These are phyloP conservation scores for Aproaerema taeniolella DNA, from an alignment of 2,888 invertebrate genomes.

Conservation along the genomic window DNA sequence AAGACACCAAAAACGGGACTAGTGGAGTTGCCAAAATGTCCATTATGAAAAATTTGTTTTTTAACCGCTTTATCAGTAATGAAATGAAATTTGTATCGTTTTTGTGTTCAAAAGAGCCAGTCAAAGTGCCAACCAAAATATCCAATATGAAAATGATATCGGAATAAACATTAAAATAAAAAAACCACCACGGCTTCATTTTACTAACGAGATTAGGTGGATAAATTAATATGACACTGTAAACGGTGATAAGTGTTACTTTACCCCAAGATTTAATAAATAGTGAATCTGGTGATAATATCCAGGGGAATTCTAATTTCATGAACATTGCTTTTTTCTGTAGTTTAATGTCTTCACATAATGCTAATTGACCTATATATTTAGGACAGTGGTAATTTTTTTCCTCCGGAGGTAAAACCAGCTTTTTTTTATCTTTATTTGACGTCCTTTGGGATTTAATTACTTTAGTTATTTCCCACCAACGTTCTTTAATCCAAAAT, in stretches of 20 bases:
- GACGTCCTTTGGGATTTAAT: constrained; percentile 28
- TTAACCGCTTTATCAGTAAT: too few species aligned
- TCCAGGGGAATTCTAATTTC: constrained; percentile 51
- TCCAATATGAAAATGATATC: constrained; percentile 45
- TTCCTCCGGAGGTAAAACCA: constrained; percentile 43
- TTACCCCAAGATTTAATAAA: constrained; percentile 43
- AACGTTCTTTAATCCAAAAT: constrained; percentile 53
- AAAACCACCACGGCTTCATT: constrained; percentile 33
- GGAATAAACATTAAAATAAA: constrained; percentile 40
- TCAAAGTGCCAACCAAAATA: too few species aligned
- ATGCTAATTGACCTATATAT: constrained; percentile 57
- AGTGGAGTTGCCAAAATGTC: too few species aligned
- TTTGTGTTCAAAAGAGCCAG: too few species aligned
- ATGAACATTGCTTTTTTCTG: constrained; percentile 47
- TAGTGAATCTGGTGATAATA: constrained; percentile 42
- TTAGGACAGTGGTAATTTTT: constrained; percentile 55
- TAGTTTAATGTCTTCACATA: constrained; percentile 44
- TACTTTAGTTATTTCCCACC: constrained; percentile 49
- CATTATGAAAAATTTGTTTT: too few species aligned
- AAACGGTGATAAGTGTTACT: constrained; percentile 40
- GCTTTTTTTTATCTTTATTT: constrained; percentile 2
- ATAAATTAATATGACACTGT: constrained; percentile 40
- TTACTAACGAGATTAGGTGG: constrained; percentile 36
- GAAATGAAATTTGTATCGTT: too few species aligned
- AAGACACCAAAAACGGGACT: too few species aligned